Base-by-base conservation (phyloP, 1,140 invertebrate genomes). In the Dinoponera quadriceps region DNA sequence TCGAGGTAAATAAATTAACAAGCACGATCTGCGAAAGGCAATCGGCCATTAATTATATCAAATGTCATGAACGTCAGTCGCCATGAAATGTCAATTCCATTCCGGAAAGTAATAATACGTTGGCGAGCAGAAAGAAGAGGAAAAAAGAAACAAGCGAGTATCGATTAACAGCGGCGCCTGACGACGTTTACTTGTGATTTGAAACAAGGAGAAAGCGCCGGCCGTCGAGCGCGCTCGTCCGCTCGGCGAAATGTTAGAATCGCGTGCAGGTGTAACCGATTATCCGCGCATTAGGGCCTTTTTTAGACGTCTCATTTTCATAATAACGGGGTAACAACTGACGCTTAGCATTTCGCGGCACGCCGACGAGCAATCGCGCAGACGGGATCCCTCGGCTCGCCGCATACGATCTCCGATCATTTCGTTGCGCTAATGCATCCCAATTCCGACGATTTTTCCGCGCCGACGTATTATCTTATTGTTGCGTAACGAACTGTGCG, bases 151-250 rank as follows among this genome's bases (percentile, higher is more conserved):
- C 1, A 20, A 51, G 27, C 1, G 18, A 51, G 27, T 3, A 7
- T 60, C 59, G 22, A 86, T 83, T 82, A 82, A 68, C 59, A 77
- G 9, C 18, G 51, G 55, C 16, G 63, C 38, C n/a, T 16, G 9
- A 25, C 51, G 54, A 9, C 48, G 13, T 38, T 33, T 55, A 22
- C n/a, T 33, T 60, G 38, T n/a, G 49, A 20, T 20, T 84, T 80
- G 68, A 86, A n/a, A 83, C 69, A 78, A 54, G 44, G 62, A 33
- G 55, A 87, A 86, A 86, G 73, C 68, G 68, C 66, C 77, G 77
- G 49, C 14, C 33, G 44, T 51, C n/a, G 11, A 54, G 55, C n/a
- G 13, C 48, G 49, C 13, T 65, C 33, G 38, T 71, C 22, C 22
- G 9, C n/a, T 54, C n/a, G 1, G 0, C 0, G 44, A 49, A 82